Base-by-base conservation (phyloP, 92 coral and sea anemone species). In the Palythoa heliodiscus region DNA sequence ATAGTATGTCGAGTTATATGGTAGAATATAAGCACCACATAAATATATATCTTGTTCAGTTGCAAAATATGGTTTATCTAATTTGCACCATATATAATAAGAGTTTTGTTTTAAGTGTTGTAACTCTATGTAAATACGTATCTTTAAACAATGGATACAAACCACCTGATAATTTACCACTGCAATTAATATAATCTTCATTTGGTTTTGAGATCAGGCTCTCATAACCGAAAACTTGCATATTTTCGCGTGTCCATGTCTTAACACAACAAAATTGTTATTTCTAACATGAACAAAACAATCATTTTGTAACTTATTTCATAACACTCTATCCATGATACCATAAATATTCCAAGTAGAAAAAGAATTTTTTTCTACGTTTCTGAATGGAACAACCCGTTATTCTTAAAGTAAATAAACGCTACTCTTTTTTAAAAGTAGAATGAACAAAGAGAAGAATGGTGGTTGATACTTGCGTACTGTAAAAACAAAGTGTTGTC, bases 291-390 rank as follows among this genome's bases (percentile, higher is more conserved):
- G 6, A 12, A 55, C 19, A 16, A 55, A 55, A 55, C 61, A 55
- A 4, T 55, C 61, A 55, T 55, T 55, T 55, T 55, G 53, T 9
- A 78, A 73, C 60, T 85, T 85, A 43, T 74, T 71, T 24, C 88
- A 83, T 2, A 85, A 38, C 14, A 60, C 73, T 29, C 48, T 85
- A 50, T 85, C 70, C 38, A 37, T 22, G n/a, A 85, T 70, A 54
- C 88, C 82, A 22, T 73, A 47, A 57, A 74, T 85, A 19, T 74
- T 85, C 88, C 82, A 85, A 11, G 88, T 12, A 70, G 81, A 72
- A 58, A 85, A 47, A 72, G 73, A 85, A 38, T 74, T 63, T 63
- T 63, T 63, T 63, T n/a, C 16, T n/a, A 20, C 20, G 3, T 73
- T 47, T 52, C n/a, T 53, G 57, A 22, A 52, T 47, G 19, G 43